phyloP scores from a whole-genome alignment of 2,888 invertebrate genomes.

The Sycophila texana region DNA sequence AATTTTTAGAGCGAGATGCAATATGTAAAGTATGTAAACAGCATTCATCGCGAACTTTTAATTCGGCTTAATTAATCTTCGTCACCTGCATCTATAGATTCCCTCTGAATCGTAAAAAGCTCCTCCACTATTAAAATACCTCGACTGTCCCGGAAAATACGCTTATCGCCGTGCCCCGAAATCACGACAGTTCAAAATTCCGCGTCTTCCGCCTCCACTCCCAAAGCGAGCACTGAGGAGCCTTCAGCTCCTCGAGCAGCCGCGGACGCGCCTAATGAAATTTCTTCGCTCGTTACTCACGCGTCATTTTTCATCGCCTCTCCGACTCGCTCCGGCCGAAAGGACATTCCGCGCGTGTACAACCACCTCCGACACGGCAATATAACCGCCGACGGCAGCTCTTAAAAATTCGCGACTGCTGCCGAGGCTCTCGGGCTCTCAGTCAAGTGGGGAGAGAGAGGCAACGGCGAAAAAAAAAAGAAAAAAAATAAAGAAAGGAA shows the following conservation, averaged over 20 bases:
- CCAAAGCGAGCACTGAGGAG: background rate
- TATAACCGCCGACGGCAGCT: conserved; percentile 34
- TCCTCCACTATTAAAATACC: conserved; percentile 41
- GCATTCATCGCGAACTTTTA: background rate
- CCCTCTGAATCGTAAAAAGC: conserved; percentile 26
- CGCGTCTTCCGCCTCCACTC: conserved; percentile 12
- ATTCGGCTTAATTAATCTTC: conserved; percentile 9
- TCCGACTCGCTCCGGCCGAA: conserved; percentile 29
- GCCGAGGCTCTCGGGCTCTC: background rate
- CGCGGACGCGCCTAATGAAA: conserved; percentile 50
- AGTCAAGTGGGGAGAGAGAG: conserved; percentile 30
- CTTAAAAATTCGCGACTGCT: conserved; percentile 59
- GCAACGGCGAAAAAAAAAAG: background rate
- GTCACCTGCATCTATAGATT: background rate
- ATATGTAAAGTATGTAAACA: too few relatives aligned
- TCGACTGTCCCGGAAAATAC: conserved; percentile 19
- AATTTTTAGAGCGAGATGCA: too few relatives aligned
- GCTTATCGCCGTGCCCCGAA: background rate
- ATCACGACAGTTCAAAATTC: conserved; percentile 31
- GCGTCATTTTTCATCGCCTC: conserved; percentile 63
- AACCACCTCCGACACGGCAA: conserved; percentile 3
- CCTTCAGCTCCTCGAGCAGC: background rate
- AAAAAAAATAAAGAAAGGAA: background rate
- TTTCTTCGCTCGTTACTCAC: conserved; percentile 57
- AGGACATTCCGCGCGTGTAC: conserved; percentile 31